These are phyloP conservation scores for Cyprinodon brontotheroides DNA, from an alignment of 2,113 vertebrate genomes.

Conservation along the genomic window DNA sequence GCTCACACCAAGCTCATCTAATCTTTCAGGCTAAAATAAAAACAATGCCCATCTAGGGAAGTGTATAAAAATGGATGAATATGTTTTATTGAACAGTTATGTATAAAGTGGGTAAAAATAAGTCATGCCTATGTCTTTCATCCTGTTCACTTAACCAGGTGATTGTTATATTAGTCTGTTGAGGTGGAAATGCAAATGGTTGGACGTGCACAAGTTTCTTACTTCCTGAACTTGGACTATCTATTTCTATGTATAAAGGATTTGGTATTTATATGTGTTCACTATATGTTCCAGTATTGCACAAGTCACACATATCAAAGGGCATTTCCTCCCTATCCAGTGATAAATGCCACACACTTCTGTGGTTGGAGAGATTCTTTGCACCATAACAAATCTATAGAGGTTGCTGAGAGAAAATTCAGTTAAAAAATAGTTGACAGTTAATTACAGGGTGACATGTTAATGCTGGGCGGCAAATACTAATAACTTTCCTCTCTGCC, in stretches of 20 bases:
- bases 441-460: constrained; percentile 51
- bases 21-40: constrained; percentile 63
- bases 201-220: too few species aligned
- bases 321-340: constrained; percentile 10
- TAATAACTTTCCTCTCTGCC: constrained; percentile 8
- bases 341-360: constrained; percentile 5
- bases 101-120: constrained; percentile 43
- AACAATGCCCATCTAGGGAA: constrained; percentile 28
- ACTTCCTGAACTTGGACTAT: too few species aligned
- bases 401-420: neutral
- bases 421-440: constrained; percentile 35
- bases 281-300: neutral
- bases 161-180: too few species aligned
- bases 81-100: neutral
- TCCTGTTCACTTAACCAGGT: too few species aligned
- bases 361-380: constrained; percentile 26
- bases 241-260: constrained; percentile 26
- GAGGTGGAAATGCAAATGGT: too few species aligned
- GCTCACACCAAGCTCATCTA: constrained; percentile 39
- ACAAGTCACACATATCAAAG: neutral
- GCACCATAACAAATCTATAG: constrained; percentile 19
- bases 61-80: constrained; percentile 33
- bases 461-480: constrained; percentile 7
- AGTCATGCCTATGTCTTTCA: constrained; percentile 20
- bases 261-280: constrained; percentile 9